Percentiles rank a stretch among this genome's conserved stretches.
Conservation (phyloP, 1,140 invertebrate species). For the Drosophila orosa region DNA sequence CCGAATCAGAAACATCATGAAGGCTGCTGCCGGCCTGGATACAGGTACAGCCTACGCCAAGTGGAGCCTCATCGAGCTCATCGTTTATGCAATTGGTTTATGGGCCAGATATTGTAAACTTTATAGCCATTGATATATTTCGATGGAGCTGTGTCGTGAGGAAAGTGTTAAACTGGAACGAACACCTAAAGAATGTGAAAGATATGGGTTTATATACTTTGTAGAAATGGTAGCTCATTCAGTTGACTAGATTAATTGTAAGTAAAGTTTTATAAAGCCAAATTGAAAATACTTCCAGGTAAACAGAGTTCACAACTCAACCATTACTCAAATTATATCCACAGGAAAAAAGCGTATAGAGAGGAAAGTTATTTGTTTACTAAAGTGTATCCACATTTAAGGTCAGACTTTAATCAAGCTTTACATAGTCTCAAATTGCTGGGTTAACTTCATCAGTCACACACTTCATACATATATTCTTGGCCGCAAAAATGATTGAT, state of each 20-base stretch:
- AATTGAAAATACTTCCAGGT: not conserved
- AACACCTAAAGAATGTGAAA: slow-evolving; percentile 12
- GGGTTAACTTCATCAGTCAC: slow-evolving; percentile 18
- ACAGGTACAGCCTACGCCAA: slow-evolving; percentile 67
- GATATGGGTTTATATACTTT: not conserved
- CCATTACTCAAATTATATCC: slow-evolving; percentile 6
- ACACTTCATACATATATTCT: slow-evolving; percentile 4
- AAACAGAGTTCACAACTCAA: not conserved
- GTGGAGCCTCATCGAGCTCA: slow-evolving; percentile 30
- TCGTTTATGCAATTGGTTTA: slow-evolving; percentile 65
- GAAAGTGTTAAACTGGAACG: slow-evolving; percentile 41
- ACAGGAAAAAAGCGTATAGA: not conserved
- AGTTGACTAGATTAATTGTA: not conserved
- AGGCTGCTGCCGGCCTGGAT: slow-evolving; percentile 29
- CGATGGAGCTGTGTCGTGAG: slow-evolving; percentile 8
- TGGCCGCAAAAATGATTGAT: slow-evolving; percentile 35
- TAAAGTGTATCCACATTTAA: slow-evolving; percentile 6
- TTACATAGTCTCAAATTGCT: slow-evolving; percentile 21
- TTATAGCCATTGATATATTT: slow-evolving; percentile 16
- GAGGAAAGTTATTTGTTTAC: slow-evolving; percentile 14
- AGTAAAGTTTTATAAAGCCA: not conserved
- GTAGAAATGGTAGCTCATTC: not conserved
- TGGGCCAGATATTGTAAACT: slow-evolving; percentile 32
- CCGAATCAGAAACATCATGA: slow-evolving; percentile 48
- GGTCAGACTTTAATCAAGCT: slow-evolving; percentile 20